These are phyloP conservation scores for Zaprionus taronus DNA, from an alignment of 1,140 invertebrate genomes.

Conservation along the genomic window DNA sequence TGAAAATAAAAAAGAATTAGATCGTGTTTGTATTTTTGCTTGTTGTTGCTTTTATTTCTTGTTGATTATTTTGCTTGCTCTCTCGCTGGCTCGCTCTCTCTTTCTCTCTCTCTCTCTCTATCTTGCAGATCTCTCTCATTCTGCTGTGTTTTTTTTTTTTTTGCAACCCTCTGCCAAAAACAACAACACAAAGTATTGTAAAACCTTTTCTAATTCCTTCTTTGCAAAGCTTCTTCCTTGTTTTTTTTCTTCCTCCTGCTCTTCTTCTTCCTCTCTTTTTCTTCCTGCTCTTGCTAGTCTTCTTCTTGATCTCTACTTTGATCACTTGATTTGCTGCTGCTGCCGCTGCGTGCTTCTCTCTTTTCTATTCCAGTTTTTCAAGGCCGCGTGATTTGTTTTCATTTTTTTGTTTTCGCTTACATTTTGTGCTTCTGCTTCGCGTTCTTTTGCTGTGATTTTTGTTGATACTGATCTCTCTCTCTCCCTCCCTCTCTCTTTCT, in stretches of 20 bases:
- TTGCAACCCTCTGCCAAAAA: not conserved
- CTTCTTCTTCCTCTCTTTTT: not conserved
- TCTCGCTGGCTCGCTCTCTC: not conserved
- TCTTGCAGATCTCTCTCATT: not conserved
- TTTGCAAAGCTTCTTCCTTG: not conserved
- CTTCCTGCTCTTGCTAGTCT: not conserved
- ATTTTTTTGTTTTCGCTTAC: slow-evolving; percentile 31
- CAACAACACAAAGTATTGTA: not conserved
- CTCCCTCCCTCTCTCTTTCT: not conserved
- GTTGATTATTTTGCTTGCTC: slow-evolving; percentile 31
- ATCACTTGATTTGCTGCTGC: slow-evolving; percentile 27
- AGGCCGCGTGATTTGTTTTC: slow-evolving; percentile 65
- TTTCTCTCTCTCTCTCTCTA: not conserved
- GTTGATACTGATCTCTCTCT: slow-evolving; percentile 34
- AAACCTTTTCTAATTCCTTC: not conserved
- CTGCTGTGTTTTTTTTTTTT: not conserved
- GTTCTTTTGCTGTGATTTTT: slow-evolving; percentile 2
- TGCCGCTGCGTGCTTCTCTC: slow-evolving; percentile 21
- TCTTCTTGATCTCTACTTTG: not conserved
- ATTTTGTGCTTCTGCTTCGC: slow-evolving; percentile 6
- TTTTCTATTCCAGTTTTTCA: slow-evolving; percentile 49
- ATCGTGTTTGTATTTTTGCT: slow-evolving; percentile 50
- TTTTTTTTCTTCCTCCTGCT: no score
- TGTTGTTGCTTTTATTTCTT: slow-evolving; percentile 47
- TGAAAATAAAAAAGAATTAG: slow-evolving; percentile 36